Percentiles rank a stretch among this genome's conserved stretches.
These are phyloP conservation scores for Spilogale gracilis DNA, from an alignment of 2,113 vertebrate genomes.

Conservation along the genomic window DNA sequence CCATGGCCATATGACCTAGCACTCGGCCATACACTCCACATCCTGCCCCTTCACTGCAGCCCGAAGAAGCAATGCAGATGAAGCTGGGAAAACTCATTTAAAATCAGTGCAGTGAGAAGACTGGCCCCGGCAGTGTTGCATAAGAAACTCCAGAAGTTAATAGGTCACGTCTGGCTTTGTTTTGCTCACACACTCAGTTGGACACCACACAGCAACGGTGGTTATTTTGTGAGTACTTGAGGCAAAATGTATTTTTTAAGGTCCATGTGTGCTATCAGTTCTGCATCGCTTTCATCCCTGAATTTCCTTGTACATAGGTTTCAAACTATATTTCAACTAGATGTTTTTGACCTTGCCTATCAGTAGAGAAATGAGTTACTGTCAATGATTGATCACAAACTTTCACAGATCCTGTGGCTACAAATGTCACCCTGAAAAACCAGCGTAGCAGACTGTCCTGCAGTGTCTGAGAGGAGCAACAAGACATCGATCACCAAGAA, in stretches of 20 bases:
- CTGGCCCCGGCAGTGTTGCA: background rate
- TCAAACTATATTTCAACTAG: conserved; percentile 26
- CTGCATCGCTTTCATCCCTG: conserved; percentile 57
- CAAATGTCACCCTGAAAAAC: conserved; percentile 50
- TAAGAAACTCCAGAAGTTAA: conserved; percentile 30
- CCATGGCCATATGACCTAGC: background rate
- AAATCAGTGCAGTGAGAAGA: background rate
- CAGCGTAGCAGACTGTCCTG: background rate
- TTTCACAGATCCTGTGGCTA: background rate
- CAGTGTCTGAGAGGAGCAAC: background rate
- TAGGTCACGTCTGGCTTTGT: conserved; percentile 62
- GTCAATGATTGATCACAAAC: background rate
- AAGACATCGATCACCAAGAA: background rate
- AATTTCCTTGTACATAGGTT: conserved; percentile 28
- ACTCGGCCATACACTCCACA: background rate
- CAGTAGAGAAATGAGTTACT: conserved; percentile 20
- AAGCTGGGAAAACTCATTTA: conserved; percentile 21
- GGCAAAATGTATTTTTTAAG: conserved; percentile 40
- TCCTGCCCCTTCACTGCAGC: background rate
- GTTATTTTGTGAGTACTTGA: conserved; percentile 58
- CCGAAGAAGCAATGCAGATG: background rate
- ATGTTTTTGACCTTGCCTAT: background rate
- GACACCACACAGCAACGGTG: conserved; percentile 28
- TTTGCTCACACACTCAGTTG: conserved; percentile 53
- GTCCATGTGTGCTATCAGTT: background rate